These are phyloP conservation scores for Hydrocynus forskahlii DNA, from an alignment of 2,797 vertebrate species.

Conservation along the genomic window DNA sequence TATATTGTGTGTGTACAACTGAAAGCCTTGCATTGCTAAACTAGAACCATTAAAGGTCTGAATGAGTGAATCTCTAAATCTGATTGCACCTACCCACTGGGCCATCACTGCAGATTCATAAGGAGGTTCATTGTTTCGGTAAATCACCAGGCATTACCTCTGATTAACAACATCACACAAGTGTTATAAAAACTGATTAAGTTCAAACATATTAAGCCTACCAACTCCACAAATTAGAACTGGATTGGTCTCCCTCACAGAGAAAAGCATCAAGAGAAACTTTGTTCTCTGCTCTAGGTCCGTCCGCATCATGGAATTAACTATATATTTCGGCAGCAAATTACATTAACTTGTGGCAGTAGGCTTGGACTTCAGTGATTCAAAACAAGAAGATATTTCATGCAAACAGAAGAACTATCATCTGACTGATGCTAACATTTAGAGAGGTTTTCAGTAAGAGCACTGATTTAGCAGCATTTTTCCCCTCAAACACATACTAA, in stretches of 20 bases:
- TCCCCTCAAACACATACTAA: neutral
- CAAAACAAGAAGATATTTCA: neutral
- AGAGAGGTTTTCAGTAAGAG: neutral
- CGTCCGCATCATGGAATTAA: neutral
- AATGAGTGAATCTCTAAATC: neutral
- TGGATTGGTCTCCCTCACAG: neutral
- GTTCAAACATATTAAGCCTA: neutral
- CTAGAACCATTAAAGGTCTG: neutral
- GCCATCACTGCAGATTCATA: neutral
- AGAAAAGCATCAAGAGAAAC: neutral
- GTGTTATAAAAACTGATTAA: neutral
- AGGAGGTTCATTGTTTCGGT: neutral
- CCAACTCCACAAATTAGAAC: neutral
- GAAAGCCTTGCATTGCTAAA: neutral
- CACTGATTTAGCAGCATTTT: neutral
- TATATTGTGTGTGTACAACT: too few relatives aligned
- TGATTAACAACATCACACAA: neutral
- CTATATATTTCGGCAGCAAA: neutral
- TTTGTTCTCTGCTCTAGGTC: neutral
- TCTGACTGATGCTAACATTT: neutral
- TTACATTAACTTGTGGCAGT: neutral
- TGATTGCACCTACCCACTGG: neutral
- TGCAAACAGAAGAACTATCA: neutral
- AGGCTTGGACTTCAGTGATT: neutral
- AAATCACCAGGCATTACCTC: neutral